Evolutionary conservation across 2,797 vertebrate species (phyloP), one percentile per base, ranked within the genome.

Genomic region (Phrynocephalus forsythii): DNA sequence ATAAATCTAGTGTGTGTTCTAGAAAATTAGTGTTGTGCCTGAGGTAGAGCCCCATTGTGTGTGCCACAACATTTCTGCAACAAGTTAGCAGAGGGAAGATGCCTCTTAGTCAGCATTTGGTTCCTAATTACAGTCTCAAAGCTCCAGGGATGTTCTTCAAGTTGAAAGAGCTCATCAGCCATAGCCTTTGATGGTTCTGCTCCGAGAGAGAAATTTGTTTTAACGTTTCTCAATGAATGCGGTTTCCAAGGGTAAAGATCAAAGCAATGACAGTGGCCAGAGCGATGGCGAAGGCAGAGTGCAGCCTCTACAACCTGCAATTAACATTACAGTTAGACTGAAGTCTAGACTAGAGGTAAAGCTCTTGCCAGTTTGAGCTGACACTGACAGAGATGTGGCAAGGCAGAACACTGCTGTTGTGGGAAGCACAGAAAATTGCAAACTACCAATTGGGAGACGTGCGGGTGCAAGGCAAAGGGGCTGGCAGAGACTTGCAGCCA

Each of bases 171-270:
- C 89, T 93, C 81, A 93, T 50, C 66, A 87, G 92, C 94, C 95
- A 93, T 91, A 96, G 96, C 93, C 92, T 96, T 96, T 94, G 83
- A 88, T 88, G 71, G 48, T 30, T 44, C 28, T 82, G 52, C 63
- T 67, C 18, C 10, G 89, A 92, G 91, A 95, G 91, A 94, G 90
- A 95, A 96, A 96, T 95, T 94, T 92, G 93, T 95, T 94, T 94
- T 94, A 88, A 95, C 95, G 95, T 96, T 96, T 93, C 95, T 96
- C 94, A 71, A 94, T 96, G 96, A 92, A 94, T 97, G 96, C 94
- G 96, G 96, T 97, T 97, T 96, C 87, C 91, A 92, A 93, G 96
- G 96, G 95, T 96, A 94, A 94, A 97, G 96, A 97, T 97, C 96
- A 97, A 97, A 97, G 96, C 9, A 38, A 93, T 95, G 94, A 95